Conservation (phyloP, 2,888 invertebrate genomes). For the Drosophila macrospina region DNA sequence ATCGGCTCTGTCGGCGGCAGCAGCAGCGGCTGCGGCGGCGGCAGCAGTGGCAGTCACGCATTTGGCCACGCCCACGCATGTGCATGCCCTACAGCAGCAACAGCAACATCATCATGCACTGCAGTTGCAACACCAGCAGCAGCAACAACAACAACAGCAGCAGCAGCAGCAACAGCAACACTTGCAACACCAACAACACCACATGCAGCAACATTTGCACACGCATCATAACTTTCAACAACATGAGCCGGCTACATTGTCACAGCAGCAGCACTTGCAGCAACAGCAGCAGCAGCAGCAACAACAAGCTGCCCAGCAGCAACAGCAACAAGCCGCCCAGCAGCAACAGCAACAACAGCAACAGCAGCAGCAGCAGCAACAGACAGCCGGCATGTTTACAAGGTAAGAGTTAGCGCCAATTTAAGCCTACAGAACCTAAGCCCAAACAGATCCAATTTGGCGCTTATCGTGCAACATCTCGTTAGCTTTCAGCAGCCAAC, state of each 20-base stretch:
- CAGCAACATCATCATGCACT: slow-evolving; percentile 63
- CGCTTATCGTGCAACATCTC: slow-evolving; percentile 51
- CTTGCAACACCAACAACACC: slow-evolving; percentile 71
- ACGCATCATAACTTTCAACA: slow-evolving; percentile 76
- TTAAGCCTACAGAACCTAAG: slow-evolving; percentile 28
- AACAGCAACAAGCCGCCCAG: slow-evolving; percentile 49
- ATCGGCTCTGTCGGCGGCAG: slow-evolving; percentile 55
- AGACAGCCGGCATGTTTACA: slow-evolving; percentile 77
- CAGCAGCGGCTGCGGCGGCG: slow-evolving; percentile 48
- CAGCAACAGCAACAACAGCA: slow-evolving; percentile 66
- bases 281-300: slow-evolving; percentile 71
- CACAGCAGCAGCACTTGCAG: slow-evolving; percentile 72
- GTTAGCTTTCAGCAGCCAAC: slow-evolving; percentile 45
- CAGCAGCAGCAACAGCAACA: slow-evolving; percentile 67
- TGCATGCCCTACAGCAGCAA: slow-evolving; percentile 62
- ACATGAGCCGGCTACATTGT: slow-evolving; percentile 61
- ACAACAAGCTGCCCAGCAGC: slow-evolving; percentile 59
- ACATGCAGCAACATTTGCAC: slow-evolving; percentile 66
- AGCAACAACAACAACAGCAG: slow-evolving; percentile 50
- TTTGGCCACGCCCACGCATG: slow-evolving; percentile 61
- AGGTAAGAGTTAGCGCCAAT: slow-evolving; percentile 77
- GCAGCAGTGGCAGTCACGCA: slow-evolving; percentile 62
- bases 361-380: slow-evolving; percentile 67
- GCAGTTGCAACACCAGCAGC: slow-evolving; percentile 64
- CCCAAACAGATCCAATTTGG: slow-evolving; percentile 30